A percentile compares a stretch with the other conserved stretches of the same genome.
phyloP scores from a whole-genome alignment of 92 coral and sea anemone species.

The Palythoa grandiflora region DNA sequence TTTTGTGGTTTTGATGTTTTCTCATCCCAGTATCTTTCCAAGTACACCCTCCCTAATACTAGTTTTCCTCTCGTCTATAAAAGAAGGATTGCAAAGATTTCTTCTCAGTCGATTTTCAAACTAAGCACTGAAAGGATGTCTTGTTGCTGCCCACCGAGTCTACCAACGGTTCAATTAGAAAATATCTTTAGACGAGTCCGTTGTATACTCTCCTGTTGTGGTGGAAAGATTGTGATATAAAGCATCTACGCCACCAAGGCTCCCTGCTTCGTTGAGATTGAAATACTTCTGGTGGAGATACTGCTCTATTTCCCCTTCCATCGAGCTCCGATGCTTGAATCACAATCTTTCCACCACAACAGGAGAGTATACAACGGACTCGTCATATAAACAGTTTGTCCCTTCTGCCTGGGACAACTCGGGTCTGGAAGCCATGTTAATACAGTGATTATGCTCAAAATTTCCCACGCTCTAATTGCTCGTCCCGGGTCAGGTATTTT shows the following conservation, averaged over 20 bases:
- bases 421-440: too few relatives aligned
- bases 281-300: conserved; percentile 13
- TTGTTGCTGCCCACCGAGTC: not conserved
- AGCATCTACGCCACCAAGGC: conserved; percentile 29
- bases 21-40: not conserved
- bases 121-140: not conserved
- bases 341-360: not conserved
- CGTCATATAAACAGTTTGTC: too few relatives aligned
- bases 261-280: not conserved
- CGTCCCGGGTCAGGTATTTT: too few relatives aligned
- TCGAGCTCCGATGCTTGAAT: not conserved
- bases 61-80: not conserved
- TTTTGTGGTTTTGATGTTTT: not conserved
- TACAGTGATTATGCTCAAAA: too few relatives aligned
- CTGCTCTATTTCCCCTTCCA: not conserved
- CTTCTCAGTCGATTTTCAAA: not conserved
- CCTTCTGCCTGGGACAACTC: too few relatives aligned
- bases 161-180: not conserved
- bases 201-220: not conserved
- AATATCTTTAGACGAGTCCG: conserved; percentile 7
- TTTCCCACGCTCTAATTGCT: too few relatives aligned
- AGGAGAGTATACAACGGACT: not conserved
- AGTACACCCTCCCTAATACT: not conserved
- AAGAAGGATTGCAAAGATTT: not conserved
- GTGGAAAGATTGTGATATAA: not conserved